Conservation (phyloP, 2,888 invertebrate genomes). For the Agonum fuliginosum region DNA sequence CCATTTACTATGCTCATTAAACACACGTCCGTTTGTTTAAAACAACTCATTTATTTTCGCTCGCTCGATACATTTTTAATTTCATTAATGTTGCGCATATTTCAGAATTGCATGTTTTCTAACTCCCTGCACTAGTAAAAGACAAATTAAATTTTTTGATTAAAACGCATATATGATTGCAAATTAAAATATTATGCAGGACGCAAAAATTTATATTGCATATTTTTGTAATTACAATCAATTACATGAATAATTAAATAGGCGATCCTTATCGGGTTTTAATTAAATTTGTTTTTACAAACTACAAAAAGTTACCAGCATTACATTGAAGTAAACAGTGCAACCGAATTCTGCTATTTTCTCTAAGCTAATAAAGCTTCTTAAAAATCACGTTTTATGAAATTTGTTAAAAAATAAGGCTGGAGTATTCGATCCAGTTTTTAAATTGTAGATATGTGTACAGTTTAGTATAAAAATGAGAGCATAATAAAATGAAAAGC, state of each 20-base stretch:
- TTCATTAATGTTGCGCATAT: slow-evolving; percentile 39
- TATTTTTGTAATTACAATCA: slow-evolving; percentile 1
- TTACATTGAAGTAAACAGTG: no score
- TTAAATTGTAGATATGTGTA: no score
- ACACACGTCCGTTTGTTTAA: slow-evolving; percentile 3
- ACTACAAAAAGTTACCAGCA: no score
- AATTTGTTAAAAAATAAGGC: no score
- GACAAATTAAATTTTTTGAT: slow-evolving; percentile 40
- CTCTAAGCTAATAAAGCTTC: no score
- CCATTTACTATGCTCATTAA: neutral
- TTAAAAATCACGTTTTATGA: no score
- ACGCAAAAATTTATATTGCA: slow-evolving; percentile 3
- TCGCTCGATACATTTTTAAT: slow-evolving; percentile 44
- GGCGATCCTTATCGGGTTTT: neutral
- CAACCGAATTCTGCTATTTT: no score
- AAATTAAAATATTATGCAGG: neutral
- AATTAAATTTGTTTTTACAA: slow-evolving; percentile 17
- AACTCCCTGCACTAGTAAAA: slow-evolving; percentile 3
- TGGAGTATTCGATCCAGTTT: no score
- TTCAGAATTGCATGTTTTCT: slow-evolving; percentile 23
- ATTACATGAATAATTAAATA: slow-evolving; percentile 6
- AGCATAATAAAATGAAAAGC: no score
- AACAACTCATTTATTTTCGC: slow-evolving; percentile 25
- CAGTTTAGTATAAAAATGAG: no score
- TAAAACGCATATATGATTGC: slow-evolving; percentile 8